These are phyloP conservation scores for Exocentrus adspersus DNA, from an alignment of 2,888 invertebrate genomes.

Conservation along the genomic window DNA sequence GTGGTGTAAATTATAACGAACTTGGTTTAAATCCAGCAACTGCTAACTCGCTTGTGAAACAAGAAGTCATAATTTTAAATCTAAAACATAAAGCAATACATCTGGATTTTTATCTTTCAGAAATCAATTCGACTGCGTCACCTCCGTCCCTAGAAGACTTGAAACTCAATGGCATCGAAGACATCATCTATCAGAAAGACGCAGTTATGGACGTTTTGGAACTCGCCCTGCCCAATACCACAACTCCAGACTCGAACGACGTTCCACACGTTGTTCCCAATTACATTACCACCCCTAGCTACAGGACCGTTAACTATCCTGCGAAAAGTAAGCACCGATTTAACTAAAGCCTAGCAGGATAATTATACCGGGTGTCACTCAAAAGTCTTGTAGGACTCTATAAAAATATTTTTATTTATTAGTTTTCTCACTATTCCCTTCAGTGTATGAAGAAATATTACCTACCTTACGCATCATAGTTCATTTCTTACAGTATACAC, in stretches of 20 bases:
- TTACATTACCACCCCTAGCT: not conserved
- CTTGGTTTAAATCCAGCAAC: not conserved
- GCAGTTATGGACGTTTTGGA: conserved; percentile 79
- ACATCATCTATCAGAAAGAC: conserved; percentile 81
- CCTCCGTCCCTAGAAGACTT: conserved; percentile 61
- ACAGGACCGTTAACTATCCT: conserved; percentile 15
- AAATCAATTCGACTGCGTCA: conserved; percentile 76
- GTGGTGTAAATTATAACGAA: too few relatives aligned
- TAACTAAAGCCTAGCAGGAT: too few relatives aligned
- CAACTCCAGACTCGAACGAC: conserved; percentile 46
- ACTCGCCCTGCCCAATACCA: conserved; percentile 66
- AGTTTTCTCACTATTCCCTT: too few relatives aligned
- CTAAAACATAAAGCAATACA: not conserved
- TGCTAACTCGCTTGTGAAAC: not conserved
- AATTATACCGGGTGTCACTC: too few relatives aligned
- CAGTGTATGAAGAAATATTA: too few relatives aligned
- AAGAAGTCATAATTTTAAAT: not conserved
- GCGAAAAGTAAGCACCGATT: conserved; percentile 13
- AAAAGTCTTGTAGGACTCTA: too few relatives aligned
- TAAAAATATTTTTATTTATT: too few relatives aligned
- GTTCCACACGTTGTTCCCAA: conserved; percentile 41
- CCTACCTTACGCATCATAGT: too few relatives aligned
- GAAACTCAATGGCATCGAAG: conserved; percentile 62
- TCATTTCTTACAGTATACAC: conserved; percentile 55
- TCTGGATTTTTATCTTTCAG: conserved; percentile 65